Conservation (phyloP, 2,797 vertebrate species). For the Zenarchopterus dispar region DNA sequence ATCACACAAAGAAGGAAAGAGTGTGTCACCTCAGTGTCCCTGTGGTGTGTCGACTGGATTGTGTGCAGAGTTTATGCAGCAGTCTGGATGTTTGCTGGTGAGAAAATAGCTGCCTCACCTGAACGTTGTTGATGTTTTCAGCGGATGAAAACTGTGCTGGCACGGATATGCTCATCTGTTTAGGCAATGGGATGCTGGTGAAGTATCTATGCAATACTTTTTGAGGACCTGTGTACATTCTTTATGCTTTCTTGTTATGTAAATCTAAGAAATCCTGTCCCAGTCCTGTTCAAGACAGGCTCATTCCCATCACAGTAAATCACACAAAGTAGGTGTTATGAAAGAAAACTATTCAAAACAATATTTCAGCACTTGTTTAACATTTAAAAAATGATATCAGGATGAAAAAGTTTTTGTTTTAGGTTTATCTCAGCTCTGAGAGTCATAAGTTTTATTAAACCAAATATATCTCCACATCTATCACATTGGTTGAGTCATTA, state of each 20-base stretch:
- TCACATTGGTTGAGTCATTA: too few species aligned
- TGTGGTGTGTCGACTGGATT: conserved; percentile 10
- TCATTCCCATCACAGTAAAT: too few species aligned
- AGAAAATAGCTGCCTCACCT: conserved; percentile 23
- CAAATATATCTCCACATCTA: too few species aligned
- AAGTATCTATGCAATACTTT: conserved; percentile 31
- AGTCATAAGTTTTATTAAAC: too few species aligned
- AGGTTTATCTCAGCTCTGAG: too few species aligned
- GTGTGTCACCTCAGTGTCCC: conserved; percentile 5
- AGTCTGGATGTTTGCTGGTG: conserved; percentile 22
- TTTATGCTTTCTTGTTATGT: conserved; percentile 5
- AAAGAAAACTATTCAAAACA: too few species aligned
- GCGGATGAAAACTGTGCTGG: conserved; percentile 1
- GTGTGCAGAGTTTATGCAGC: conserved; percentile 10
- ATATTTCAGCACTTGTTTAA: too few species aligned
- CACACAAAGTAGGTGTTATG: too few species aligned
- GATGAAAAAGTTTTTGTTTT: too few species aligned
- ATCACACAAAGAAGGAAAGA: background rate
- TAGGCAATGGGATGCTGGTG: conserved; percentile 29
- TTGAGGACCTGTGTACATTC: background rate
- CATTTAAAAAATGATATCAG: too few species aligned
- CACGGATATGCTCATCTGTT: conserved; percentile 22
- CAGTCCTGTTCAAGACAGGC: too few species aligned
- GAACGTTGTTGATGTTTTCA: conserved; percentile 3
- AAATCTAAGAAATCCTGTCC: conserved; percentile 8